phyloP scores from a whole-genome alignment of 1,140 invertebrate genomes.

The Sitodiplosis mosellana region DNA sequence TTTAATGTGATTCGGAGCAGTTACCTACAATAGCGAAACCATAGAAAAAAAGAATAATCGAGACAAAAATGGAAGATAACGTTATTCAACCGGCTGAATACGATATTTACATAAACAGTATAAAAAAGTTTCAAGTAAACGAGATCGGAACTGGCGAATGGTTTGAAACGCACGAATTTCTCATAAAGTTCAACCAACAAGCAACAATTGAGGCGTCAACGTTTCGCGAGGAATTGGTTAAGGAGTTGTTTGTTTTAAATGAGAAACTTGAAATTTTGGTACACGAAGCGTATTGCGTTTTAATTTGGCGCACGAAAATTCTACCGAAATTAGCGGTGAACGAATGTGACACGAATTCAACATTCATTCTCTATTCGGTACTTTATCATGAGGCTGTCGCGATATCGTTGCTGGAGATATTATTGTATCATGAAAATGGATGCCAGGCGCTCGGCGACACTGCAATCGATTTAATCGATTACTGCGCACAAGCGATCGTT shows the following conservation, averaged over 20 bases:
- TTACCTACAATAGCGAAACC: neutral
- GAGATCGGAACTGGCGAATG: conserved; percentile 30
- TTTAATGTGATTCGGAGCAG: too few relatives aligned
- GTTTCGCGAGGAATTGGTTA: conserved; percentile 48
- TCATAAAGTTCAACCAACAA: conserved; percentile 63
- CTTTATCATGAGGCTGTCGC: conserved; percentile 51
- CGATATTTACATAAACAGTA: conserved; percentile 20
- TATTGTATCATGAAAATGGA: conserved; percentile 52
- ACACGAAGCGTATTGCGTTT: conserved; percentile 55
- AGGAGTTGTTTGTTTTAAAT: conserved; percentile 43
- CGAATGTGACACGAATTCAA: conserved; percentile 38
- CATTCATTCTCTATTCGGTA: conserved; percentile 52
- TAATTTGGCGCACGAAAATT: conserved; percentile 56
- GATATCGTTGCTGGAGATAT: conserved; percentile 49
- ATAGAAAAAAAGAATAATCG: neutral
- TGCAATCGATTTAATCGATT: conserved; percentile 55
- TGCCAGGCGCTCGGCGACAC: conserved; percentile 47
- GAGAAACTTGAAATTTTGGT: conserved; percentile 46
- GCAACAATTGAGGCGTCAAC: conserved; percentile 48
- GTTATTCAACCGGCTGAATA: conserved; percentile 21
- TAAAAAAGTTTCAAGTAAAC: conserved; percentile 16
- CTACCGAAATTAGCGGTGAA: conserved; percentile 48
- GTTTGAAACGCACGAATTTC: conserved; percentile 54
- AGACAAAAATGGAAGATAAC: conserved; percentile 6
- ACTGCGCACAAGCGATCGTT: conserved; percentile 37